These are phyloP conservation scores for Heliangelus exortis DNA, from an alignment of 2,797 vertebrate species.

Conservation along the genomic window DNA sequence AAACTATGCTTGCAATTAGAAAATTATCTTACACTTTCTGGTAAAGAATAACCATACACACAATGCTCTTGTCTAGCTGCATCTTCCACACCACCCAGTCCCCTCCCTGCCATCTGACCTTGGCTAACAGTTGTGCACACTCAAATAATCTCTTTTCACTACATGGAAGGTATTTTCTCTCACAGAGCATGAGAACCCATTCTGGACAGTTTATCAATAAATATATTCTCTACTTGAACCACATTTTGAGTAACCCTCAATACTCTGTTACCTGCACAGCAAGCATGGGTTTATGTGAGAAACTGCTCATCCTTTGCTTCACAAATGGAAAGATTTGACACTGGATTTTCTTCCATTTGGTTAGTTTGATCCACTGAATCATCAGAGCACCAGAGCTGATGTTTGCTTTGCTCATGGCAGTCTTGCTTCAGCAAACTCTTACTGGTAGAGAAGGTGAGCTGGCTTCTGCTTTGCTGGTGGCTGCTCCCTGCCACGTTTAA, in stretches of 20 bases:
- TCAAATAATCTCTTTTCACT: not conserved
- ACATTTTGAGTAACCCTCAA: not conserved
- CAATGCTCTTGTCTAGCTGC: not conserved
- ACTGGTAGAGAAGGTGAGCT: not conserved
- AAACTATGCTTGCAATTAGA: not conserved
- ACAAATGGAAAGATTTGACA: not conserved
- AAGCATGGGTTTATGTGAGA: not conserved
- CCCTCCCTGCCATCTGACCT: accelerated
- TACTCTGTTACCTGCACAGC: not conserved
- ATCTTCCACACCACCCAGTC: not conserved
- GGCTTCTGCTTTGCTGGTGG: not conserved
- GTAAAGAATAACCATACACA: not conserved
- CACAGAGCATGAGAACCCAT: not conserved
- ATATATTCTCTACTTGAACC: not conserved
- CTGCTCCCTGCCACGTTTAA: not conserved
- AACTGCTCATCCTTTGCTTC: not conserved
- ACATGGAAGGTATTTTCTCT: not conserved
- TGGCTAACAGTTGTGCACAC: not conserved
- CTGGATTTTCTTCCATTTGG: not conserved
- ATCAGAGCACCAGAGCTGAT: accelerated
- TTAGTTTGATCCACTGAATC: not conserved
- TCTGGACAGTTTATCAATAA: not conserved
- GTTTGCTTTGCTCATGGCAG: accelerated
- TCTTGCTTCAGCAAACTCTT: not conserved
- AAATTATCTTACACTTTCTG: not conserved